Percentiles rank a stretch among this genome's conserved stretches.
phyloP scores from a whole-genome alignment of 2,113 vertebrate genomes.

The Raja brachyura region DNA sequence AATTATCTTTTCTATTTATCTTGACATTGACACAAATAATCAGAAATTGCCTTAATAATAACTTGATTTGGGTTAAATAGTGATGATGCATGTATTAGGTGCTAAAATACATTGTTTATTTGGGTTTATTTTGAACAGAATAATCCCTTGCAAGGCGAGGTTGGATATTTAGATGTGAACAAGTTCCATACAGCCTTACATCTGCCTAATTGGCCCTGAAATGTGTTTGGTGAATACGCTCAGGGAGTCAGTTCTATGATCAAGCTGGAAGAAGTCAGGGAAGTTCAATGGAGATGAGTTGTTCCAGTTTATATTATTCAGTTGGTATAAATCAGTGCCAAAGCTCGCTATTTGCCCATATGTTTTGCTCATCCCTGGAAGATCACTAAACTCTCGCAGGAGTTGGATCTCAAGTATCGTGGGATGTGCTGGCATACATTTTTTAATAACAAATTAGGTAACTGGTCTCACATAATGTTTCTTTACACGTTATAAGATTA shows the following conservation, averaged over 20 bases:
- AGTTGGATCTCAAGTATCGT: background rate
- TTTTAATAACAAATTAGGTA: background rate
- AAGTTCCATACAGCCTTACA: background rate
- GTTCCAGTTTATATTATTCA: constrained; percentile 18
- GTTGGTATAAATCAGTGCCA: constrained; percentile 22
- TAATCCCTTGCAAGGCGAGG: background rate
- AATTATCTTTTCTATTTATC: background rate
- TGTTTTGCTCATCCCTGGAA: constrained; percentile 32
- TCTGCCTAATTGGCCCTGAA: constrained; percentile 13
- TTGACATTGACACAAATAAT: background rate
- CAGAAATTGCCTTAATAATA: background rate
- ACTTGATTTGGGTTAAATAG: background rate
- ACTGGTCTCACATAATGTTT: background rate
- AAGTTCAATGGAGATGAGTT: constrained; percentile 16
- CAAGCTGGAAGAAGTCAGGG: constrained; percentile 3
- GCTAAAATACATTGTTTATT: background rate
- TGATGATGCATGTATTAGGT: background rate
- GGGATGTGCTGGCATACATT: background rate
- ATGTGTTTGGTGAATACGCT: constrained; percentile 9
- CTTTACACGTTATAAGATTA: background rate
- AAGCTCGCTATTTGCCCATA: constrained; percentile 15
- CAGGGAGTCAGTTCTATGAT: constrained; percentile 8
- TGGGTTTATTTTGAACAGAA: background rate
- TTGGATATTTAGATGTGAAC: constrained; percentile 2
- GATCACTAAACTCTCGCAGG: background rate